A percentile compares a stretch with the other conserved stretches of the same genome.
Conservation (phyloP, 2,113 vertebrate species). For the Alouatta palliata region DNA sequence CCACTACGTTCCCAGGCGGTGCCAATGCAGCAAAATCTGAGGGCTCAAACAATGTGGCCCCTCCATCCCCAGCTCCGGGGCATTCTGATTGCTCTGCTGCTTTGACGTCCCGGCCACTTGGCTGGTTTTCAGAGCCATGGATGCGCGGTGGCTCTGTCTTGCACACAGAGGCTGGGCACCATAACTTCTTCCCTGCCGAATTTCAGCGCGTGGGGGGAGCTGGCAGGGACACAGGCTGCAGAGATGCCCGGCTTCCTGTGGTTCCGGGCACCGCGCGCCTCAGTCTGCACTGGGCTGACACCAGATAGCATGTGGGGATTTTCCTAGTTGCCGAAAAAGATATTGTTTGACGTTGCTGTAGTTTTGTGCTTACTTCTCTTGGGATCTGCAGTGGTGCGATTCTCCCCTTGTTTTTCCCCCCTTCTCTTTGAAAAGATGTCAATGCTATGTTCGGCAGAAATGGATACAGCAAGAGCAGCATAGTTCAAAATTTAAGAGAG, state of each 20-base stretch:
- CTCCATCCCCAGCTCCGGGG: not conserved
- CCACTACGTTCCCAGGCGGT: not conserved
- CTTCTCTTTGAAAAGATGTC: constrained; percentile 45
- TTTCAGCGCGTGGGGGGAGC: constrained; percentile 45
- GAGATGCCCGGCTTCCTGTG: constrained; percentile 65
- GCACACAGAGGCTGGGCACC: constrained; percentile 58
- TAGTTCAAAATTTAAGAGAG: constrained; percentile 58
- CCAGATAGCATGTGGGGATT: constrained; percentile 45
- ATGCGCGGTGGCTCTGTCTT: constrained; percentile 20
- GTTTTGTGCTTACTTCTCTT: constrained; percentile 76
- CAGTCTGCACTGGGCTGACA: constrained; percentile 61
- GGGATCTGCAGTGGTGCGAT: constrained; percentile 78
- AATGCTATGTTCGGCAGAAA: constrained; percentile 77
- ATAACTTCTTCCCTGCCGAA: constrained; percentile 68
- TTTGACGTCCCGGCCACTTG: not conserved
- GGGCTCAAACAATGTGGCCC: constrained; percentile 4
- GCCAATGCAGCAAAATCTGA: constrained; percentile 81
- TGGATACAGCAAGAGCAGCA: constrained; percentile 59
- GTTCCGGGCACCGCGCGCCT: constrained; percentile 46
- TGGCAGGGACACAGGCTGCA: constrained; percentile 76
- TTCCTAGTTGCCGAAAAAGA: constrained; percentile 72
- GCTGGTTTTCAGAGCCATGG: not conserved
- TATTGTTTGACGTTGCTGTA: constrained; percentile 61
- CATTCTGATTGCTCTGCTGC: not conserved
- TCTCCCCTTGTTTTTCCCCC: not conserved